phyloP scores from a whole-genome alignment of 2,113 vertebrate species.

The Pipra filicauda region DNA sequence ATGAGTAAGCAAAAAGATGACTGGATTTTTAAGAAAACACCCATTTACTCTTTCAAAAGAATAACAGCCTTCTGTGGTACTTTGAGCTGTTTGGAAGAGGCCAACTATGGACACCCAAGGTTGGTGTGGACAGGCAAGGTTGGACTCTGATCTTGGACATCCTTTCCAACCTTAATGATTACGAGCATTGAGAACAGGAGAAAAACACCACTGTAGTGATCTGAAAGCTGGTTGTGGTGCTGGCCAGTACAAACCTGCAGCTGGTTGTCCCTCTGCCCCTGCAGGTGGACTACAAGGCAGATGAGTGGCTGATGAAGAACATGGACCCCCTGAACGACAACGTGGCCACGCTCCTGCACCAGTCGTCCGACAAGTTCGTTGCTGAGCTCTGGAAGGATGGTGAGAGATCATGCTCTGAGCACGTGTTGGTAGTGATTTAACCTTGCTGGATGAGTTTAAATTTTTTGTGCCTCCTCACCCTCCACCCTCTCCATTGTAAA shows the following conservation, averaged over 20 bases:
- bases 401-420: conserved; percentile 60
- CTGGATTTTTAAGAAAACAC: neutral
- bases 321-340: conserved; percentile 99
- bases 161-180: neutral
- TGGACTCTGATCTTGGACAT: neutral
- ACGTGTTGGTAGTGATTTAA: neutral
- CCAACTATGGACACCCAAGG: neutral
- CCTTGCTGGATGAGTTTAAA: neutral
- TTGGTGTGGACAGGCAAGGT: neutral
- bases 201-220: neutral
- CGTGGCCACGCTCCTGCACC: conserved; percentile 93
- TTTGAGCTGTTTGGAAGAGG: neutral
- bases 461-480: neutral
- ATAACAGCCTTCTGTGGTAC: fast-evolving
- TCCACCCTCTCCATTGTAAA: neutral
- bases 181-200: neutral
- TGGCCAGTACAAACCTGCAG: fast-evolving
- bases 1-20: neutral
- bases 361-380: conserved; percentile 95
- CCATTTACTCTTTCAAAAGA: neutral
- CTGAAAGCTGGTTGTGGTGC: neutral
- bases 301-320: conserved; percentile 99
- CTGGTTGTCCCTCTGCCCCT: neutral
- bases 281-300: conserved; percentile 97
- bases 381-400: conserved; percentile 98